Percentiles rank a stretch among this genome's conserved stretches.
These are phyloP conservation scores for Grammomys surdaster DNA, from an alignment of 2,113 vertebrate genomes.

Conservation along the genomic window DNA sequence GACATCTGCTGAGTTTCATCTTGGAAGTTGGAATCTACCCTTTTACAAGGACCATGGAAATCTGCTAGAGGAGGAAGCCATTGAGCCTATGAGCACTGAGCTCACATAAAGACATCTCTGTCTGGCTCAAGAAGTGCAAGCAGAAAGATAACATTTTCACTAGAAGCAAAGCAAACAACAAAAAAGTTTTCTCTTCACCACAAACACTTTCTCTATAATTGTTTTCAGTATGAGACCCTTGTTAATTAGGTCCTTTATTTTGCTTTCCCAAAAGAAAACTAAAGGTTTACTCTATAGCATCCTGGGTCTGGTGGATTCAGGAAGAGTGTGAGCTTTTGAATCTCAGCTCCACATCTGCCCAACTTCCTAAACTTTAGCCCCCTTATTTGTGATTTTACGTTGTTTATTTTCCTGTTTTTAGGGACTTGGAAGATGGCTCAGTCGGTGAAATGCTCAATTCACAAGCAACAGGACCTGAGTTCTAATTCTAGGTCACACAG, in stretches of 20 bases:
- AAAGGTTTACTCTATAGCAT: neutral
- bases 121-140: conserved; percentile 38
- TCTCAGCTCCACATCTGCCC: neutral
- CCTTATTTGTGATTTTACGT: neutral
- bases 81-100: neutral
- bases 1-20: neutral
- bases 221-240: neutral
- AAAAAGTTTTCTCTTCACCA: neutral
- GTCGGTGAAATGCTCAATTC: neutral
- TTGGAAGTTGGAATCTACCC: neutral
- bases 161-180: neutral
- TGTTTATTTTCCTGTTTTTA: neutral
- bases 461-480: no score
- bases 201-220: conserved; percentile 60
- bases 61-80: neutral
- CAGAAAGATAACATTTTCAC: conserved; percentile 33
- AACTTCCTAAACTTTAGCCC: neutral
- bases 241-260: conserved; percentile 42
- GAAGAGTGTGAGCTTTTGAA: neutral
- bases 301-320: neutral
- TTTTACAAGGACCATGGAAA: neutral
- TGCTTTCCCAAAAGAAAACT: conserved; percentile 45
- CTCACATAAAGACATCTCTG: neutral
- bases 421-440: no score
- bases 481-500: no score